Conservation (phyloP, 2,113 vertebrate species). For the Psephotus haematonotus region DNA sequence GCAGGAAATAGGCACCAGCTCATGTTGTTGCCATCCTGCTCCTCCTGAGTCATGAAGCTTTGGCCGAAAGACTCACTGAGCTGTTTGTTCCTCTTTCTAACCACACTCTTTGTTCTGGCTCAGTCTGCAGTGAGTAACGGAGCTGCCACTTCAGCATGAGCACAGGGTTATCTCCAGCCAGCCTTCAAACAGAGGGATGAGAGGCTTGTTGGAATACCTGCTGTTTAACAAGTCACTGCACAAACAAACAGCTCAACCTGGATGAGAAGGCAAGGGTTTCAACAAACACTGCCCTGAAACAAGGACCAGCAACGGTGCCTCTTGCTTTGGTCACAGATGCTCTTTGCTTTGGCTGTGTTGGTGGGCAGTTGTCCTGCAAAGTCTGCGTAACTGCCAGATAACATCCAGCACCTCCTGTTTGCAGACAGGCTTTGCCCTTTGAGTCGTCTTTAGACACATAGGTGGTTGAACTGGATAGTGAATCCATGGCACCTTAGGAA, state of each 20-base stretch:
- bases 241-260: neutral
- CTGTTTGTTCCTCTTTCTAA: neutral
- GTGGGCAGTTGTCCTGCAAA: neutral
- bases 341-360: neutral
- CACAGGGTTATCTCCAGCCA: neutral
- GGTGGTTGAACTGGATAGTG: neutral
- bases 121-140: neutral
- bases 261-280: neutral
- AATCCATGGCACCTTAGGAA: neutral
- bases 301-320: accelerated
- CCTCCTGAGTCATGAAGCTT: neutral
- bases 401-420: neutral
- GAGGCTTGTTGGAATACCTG: neutral
- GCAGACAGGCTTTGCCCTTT: neutral
- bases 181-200: neutral
- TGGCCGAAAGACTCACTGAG: neutral
- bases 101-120: accelerated
- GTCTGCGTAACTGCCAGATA: neutral
- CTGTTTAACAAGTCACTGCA: neutral
- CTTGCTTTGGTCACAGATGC: neutral
- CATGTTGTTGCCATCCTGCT: neutral
- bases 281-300: neutral
- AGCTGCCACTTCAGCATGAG: neutral
- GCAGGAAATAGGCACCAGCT: neutral
- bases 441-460: neutral